phyloP scores from a whole-genome alignment of 2,113 vertebrate genomes.

The Notechis scutatus region DNA sequence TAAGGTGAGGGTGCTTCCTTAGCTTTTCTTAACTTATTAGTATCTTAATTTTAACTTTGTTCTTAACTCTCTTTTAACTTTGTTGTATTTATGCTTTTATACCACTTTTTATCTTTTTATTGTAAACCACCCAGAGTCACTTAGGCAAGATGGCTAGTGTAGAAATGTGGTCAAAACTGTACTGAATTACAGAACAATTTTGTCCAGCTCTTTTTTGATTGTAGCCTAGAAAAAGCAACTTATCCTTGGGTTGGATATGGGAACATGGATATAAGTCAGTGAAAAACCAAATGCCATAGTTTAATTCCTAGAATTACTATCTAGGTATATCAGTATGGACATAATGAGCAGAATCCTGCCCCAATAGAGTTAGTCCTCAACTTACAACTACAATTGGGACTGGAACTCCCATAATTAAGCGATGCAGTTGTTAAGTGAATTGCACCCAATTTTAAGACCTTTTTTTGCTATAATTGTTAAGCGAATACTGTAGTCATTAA shows the following conservation, averaged over 20 bases:
- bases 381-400: not conserved
- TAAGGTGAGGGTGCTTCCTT: not conserved
- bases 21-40: not conserved
- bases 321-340: not conserved
- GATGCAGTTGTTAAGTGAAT: not conserved
- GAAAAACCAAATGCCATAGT: not conserved
- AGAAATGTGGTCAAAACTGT: not conserved
- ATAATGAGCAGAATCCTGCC: not conserved
- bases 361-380: not conserved
- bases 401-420: not conserved
- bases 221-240: not conserved
- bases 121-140: not conserved
- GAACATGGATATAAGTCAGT: not conserved
- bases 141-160: not conserved
- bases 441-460: not conserved
- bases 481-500: not conserved
- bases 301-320: not conserved
- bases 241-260: not conserved
- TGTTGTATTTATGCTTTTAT: not conserved
- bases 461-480: not conserved
- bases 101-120: not conserved
- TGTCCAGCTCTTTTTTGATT: not conserved
- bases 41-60: not conserved
- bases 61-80: not conserved
- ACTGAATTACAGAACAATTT: not conserved